Evolutionary conservation across 2,888 invertebrate species (phyloP), one percentile per base, ranked within the genome.

Genomic region (Unio delphinus): DNA sequence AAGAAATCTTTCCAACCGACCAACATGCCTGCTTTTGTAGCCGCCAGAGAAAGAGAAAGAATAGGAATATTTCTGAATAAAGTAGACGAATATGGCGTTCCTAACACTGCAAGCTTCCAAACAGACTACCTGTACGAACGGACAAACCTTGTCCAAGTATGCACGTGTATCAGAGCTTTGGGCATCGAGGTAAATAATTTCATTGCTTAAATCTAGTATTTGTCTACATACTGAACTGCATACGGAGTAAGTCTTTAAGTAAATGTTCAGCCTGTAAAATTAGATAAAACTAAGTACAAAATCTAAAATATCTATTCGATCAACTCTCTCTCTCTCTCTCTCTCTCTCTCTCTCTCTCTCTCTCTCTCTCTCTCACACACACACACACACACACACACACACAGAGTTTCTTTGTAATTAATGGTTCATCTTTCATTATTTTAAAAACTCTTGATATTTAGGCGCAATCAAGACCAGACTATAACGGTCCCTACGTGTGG

Each of bases 401-500:
- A 28, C 28, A 28, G 4, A 54, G 3, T 54, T 56, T 23, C 0
- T 18, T 56, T 64, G 64, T 65, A 20, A 58, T 57, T 45, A 11
- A 11, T 45, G 15, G 1, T 45, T 45, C 45, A 11, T 45, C 11
- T 3, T 59, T 65, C 28, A 18, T 34, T 34, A 23, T 26, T 26
- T 45, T 30, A 23, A 54, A n/a, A 60, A n/a, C 34, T 34, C 55
- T 54, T 64, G 28, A 64, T 62, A 30, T 77, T 74, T 69, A 86
- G 86, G 84, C 82, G 23, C 86, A 88, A 75, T 76, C 80, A 8
- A 80, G 76, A 55, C 83, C 83, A 11, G 80, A 74, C 45, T 87
- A 84, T 72, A 70, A 72, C 8, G 85, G 85, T 56, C 96, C 97
- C 20, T 93, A 94, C 69, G 96, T 97, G 90, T 98, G 98, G 75